phyloP scores from a whole-genome alignment of 2,888 invertebrate genomes.

The Tethea ocularis region DNA sequence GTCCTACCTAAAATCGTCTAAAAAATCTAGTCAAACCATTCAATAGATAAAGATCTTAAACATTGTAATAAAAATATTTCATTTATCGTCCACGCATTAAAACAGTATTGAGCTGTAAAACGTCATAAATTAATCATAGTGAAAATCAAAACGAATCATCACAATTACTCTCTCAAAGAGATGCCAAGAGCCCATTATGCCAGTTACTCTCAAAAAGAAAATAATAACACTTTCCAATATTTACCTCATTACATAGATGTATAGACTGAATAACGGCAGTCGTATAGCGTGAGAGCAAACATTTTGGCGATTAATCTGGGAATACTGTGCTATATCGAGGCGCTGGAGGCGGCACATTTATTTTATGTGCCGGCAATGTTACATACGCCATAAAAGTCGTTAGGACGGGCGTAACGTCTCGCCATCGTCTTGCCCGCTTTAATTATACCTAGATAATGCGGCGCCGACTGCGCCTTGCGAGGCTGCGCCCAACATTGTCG shows the following conservation, averaged over 20 bases:
- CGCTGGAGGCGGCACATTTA: constrained; percentile 80
- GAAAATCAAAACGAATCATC: not conserved
- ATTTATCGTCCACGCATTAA: not conserved
- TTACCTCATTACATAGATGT: constrained; percentile 63
- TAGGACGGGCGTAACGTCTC: constrained; percentile 82
- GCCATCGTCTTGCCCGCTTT: constrained; percentile 80
- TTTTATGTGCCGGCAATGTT: constrained; percentile 83
- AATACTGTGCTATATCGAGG: constrained; percentile 73
- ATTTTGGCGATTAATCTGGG: constrained; percentile 80
- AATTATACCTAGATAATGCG: constrained; percentile 80
- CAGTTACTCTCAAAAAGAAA: constrained; percentile 37
- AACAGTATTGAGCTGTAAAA: not conserved
- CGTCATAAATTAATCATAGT: not conserved
- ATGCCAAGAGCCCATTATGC: constrained; percentile 33
- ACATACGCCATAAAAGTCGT: constrained; percentile 84
- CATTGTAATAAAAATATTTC: too few species aligned
- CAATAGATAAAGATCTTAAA: too few species aligned
- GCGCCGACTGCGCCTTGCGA: constrained; percentile 61
- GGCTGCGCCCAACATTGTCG: constrained; percentile 40
- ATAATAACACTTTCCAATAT: constrained; percentile 54
- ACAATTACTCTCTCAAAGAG: not conserved
- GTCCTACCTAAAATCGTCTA: too few species aligned
- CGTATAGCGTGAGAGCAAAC: constrained; percentile 74
- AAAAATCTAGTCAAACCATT: too few species aligned
- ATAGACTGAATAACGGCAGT: constrained; percentile 60